phyloP scores from a whole-genome alignment of 2,888 invertebrate species.

The Fragum sueziense region DNA sequence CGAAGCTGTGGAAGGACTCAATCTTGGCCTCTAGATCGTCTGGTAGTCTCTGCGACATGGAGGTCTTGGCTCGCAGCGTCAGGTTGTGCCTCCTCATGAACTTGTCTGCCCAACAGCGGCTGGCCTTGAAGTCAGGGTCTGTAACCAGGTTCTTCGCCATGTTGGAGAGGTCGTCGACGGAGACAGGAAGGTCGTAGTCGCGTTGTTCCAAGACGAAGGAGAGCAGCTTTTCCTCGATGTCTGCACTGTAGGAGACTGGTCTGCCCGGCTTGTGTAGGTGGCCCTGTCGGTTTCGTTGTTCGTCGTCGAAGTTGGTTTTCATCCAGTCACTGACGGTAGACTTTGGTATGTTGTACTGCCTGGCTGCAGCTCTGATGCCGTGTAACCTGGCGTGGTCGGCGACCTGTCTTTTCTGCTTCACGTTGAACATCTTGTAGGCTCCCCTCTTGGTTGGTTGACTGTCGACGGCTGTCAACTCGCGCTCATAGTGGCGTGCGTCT shows the following conservation, averaged over 20 bases:
- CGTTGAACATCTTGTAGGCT: background rate
- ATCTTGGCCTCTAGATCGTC: constrained; percentile 25
- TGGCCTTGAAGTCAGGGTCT: constrained; percentile 23
- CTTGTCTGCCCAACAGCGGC: constrained; percentile 19
- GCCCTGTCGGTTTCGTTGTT: background rate
- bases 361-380: background rate
- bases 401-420: background rate
- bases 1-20: constrained; percentile 23
- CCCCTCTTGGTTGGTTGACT: background rate
- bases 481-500: background rate
- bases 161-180: constrained; percentile 24
- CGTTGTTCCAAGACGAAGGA: constrained; percentile 27
- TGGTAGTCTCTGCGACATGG: constrained; percentile 28
- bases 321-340: constrained; percentile 4
- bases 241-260: constrained; percentile 20
- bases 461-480: background rate
- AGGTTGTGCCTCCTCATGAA: constrained; percentile 35
- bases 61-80: constrained; percentile 27
- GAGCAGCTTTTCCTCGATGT: constrained; percentile 12
- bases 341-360: background rate
- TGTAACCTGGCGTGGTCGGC: background rate
- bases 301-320: background rate
- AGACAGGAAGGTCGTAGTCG: constrained; percentile 24
- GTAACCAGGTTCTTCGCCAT: constrained; percentile 8
- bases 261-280: constrained; percentile 10